A percentile compares a stretch with the other conserved stretches of the same genome.
Evolutionary conservation across 2,888 invertebrate species (phyloP).

Genomic region (Eugnorisma glareosa): DNA sequence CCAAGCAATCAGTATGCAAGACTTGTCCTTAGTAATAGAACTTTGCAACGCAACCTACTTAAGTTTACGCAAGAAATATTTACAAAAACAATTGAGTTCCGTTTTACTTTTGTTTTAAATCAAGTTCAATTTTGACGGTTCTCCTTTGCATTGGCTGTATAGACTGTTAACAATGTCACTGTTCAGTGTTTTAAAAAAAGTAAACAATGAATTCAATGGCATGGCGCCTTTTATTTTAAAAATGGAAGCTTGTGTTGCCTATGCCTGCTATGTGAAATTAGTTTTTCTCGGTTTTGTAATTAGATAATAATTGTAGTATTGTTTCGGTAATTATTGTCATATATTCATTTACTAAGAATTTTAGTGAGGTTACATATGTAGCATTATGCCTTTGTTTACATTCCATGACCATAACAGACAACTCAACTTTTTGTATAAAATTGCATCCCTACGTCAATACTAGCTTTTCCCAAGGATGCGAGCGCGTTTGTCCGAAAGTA

Average conservation of each 20-base stretch:
- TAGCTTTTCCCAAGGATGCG: background rate
- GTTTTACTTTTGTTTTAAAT: slow-evolving; percentile 37
- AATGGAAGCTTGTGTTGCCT: slow-evolving; percentile 20
- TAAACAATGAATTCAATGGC: slow-evolving; percentile 12
- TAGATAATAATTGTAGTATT: slow-evolving; percentile 51
- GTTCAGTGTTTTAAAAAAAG: slow-evolving; percentile 29
- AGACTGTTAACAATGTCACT: slow-evolving; percentile 24
- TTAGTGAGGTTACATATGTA: background rate
- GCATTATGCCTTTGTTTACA: background rate
- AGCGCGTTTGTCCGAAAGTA: background rate
- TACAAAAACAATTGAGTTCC: slow-evolving; percentile 50
- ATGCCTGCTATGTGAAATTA: slow-evolving; percentile 38
- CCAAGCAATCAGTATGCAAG: slow-evolving; percentile 54
- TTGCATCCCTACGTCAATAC: background rate
- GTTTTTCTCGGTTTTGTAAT: slow-evolving; percentile 43
- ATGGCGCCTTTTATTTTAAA: slow-evolving; percentile 14
- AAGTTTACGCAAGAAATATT: slow-evolving; percentile 55
- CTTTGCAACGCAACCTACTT: slow-evolving; percentile 53
- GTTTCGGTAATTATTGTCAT: slow-evolving; percentile 34
- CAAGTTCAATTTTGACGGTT: slow-evolving; percentile 36
- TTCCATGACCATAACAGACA: background rate
- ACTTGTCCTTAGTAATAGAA: slow-evolving; percentile 28
- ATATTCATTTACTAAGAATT: background rate
- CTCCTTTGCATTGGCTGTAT: slow-evolving; percentile 24
- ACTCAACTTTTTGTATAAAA: background rate